A percentile compares a stretch with the other conserved stretches of the same genome.
These are phyloP conservation scores for Merluccius polli DNA, from an alignment of 2,797 vertebrate genomes.

Conservation along the genomic window DNA sequence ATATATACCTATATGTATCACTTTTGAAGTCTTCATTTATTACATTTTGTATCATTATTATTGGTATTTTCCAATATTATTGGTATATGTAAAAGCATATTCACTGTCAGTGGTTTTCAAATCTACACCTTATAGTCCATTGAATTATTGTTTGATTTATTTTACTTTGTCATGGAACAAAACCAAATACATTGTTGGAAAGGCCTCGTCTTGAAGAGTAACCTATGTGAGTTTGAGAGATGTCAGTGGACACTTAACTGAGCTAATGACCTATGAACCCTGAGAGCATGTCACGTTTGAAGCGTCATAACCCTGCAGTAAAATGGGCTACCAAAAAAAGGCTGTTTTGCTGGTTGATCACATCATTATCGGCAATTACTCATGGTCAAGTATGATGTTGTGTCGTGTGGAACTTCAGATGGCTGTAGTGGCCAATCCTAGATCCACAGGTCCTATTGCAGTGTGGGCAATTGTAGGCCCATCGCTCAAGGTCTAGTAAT, in stretches of 20 bases:
- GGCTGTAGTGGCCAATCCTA: neutral
- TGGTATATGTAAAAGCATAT: too few relatives aligned
- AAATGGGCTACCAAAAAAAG: neutral
- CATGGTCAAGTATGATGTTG: neutral
- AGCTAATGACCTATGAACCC: neutral
- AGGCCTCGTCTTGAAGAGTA: too few relatives aligned
- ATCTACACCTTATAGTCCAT: too few relatives aligned
- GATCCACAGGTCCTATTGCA: neutral
- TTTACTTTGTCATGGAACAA: neutral
- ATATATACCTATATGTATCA: too few relatives aligned
- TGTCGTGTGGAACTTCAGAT: neutral
- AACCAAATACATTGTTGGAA: neutral
- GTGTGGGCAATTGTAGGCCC: neutral
- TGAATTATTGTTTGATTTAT: too few relatives aligned
- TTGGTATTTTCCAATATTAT: too few relatives aligned
- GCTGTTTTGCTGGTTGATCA: neutral
- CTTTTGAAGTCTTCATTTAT: too few relatives aligned
- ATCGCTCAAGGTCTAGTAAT: neutral
- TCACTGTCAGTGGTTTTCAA: too few relatives aligned
- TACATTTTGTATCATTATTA: too few relatives aligned
- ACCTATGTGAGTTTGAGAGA: too few relatives aligned
- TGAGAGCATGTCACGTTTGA: too few relatives aligned
- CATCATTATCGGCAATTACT: neutral
- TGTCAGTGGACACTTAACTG: neutral
- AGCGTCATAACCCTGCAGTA: too few relatives aligned